These are phyloP conservation scores for Lacerta agilis DNA, from an alignment of 2,797 vertebrate species.

Conservation along the genomic window DNA sequence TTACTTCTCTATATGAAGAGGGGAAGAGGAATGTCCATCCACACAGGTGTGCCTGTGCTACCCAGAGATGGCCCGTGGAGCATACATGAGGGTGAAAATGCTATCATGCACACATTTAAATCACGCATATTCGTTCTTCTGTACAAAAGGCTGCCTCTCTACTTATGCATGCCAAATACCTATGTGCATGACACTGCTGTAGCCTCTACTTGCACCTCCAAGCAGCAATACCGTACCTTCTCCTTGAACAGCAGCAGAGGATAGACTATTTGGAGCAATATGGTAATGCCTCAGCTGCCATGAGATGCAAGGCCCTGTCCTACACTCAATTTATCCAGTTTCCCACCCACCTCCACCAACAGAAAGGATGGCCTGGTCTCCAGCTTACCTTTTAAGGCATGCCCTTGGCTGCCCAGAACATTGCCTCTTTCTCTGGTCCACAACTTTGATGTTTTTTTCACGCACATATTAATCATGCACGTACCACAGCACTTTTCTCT, in stretches of 20 bases:
- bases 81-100: background rate
- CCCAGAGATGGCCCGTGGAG: rapidly evolving
- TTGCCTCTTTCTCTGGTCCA: background rate
- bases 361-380: too few species aligned
- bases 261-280: background rate
- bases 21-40: background rate
- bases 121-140: background rate
- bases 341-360: too few species aligned
- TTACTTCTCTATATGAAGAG: too few species aligned
- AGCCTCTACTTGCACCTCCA: background rate
- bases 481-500: background rate
- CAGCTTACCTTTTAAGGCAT: background rate
- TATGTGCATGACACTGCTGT: background rate
- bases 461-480: too few species aligned
- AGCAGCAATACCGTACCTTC: background rate
- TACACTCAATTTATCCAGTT: too few species aligned
- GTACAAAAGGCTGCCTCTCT: background rate
- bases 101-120: background rate
- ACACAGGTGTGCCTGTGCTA: background rate
- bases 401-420: background rate
- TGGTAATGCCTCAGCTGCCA: too few species aligned
- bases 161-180: background rate
- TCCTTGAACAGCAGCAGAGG: background rate
- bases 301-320: background rate
- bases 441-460: background rate